These are phyloP conservation scores for Haliaeetus leucogaster DNA, from an alignment of 2,113 vertebrate genomes.

Conservation along the genomic window DNA sequence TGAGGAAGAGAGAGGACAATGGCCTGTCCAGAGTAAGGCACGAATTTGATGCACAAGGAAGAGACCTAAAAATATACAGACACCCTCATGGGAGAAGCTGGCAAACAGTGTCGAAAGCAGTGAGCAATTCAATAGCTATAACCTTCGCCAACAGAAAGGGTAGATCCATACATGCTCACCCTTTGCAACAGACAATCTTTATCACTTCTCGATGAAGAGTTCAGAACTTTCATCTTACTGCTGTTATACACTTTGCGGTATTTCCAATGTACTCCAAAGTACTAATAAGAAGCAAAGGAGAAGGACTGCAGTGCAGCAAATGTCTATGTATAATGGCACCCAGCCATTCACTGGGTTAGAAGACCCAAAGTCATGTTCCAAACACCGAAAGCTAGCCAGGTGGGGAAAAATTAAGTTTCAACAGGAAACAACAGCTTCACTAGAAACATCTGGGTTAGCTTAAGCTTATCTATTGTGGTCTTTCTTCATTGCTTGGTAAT, in stretches of 20 bases:
- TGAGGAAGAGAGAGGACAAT: neutral
- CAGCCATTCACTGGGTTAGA: neutral
- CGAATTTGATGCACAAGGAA: neutral
- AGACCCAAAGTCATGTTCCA: neutral
- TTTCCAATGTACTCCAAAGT: neutral
- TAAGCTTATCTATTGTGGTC: neutral
- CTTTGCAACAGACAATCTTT: neutral
- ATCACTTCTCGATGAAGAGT: neutral
- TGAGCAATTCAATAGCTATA: neutral
- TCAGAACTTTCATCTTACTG: neutral
- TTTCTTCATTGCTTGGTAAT: neutral
- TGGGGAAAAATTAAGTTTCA: neutral
- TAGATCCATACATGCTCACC: neutral
- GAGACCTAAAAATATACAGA: neutral
- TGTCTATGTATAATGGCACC: neutral
- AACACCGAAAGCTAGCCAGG: neutral
- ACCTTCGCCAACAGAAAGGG: neutral
- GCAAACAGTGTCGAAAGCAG: neutral
- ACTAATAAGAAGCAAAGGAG: neutral
- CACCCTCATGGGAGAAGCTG: neutral
- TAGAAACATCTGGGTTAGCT: neutral
- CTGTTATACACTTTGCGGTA: accelerated
- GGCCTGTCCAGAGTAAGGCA: neutral
- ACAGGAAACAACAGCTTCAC: neutral
- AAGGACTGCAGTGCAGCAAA: neutral